These are phyloP conservation scores for Laticauda colubrina DNA, from an alignment of 2,113 vertebrate genomes.

Conservation along the genomic window DNA sequence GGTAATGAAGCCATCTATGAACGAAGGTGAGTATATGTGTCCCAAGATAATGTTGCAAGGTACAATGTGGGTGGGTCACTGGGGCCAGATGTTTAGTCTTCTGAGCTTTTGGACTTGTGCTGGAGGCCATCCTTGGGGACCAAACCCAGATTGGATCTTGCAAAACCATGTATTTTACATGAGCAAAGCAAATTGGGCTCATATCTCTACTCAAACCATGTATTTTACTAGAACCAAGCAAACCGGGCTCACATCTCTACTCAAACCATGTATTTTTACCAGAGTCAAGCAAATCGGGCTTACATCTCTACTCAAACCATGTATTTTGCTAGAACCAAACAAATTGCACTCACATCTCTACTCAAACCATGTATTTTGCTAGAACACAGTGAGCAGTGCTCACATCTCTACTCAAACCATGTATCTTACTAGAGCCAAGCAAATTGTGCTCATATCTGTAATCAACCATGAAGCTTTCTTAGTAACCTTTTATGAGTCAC, in stretches of 20 bases:
- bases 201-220: not conserved
- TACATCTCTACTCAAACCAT: not conserved
- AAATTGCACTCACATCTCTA: not conserved
- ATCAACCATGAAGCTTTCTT: not conserved
- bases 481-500: not conserved
- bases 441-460: not conserved
- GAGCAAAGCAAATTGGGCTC: not conserved
- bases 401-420: too few species aligned
- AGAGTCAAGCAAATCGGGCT: not conserved
- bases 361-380: too few species aligned
- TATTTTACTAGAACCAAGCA: not conserved
- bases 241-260: rapidly evolving
- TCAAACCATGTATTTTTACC: not conserved
- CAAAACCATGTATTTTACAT: not conserved
- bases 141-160: not conserved
- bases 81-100: not conserved
- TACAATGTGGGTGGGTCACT: not conserved
- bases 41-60: not conserved
- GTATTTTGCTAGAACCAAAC: not conserved
- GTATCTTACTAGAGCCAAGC: not conserved
- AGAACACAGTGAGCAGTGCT: rapidly evolving
- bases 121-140: not conserved
- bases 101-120: not conserved
- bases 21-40: not conserved
- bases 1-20: not conserved